Evolutionary conservation across 2,888 invertebrate genomes (phyloP).

Genomic region (Idaea dimidiata): DNA sequence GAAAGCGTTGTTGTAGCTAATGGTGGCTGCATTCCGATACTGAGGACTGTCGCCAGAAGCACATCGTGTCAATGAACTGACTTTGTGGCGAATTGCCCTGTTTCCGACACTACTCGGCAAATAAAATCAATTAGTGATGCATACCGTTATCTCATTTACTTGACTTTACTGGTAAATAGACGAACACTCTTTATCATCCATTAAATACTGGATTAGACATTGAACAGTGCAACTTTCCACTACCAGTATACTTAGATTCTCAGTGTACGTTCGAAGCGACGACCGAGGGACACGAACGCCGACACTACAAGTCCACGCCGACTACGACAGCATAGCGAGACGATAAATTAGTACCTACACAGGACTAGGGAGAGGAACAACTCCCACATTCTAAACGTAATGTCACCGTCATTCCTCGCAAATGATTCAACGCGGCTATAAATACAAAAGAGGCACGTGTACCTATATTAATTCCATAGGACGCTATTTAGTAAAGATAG

Average conservation of each 20-base stretch:
- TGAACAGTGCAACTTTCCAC: background rate
- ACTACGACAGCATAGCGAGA: conserved; percentile 18
- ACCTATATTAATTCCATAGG: conserved; percentile 61
- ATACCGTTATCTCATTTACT: conserved; percentile 41
- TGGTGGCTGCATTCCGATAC: conserved; percentile 59
- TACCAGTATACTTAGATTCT: background rate
- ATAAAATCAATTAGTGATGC: conserved; percentile 62
- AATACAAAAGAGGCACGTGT: conserved; percentile 66
- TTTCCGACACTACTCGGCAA: conserved; percentile 59
- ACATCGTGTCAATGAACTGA: conserved; percentile 68
- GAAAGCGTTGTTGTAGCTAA: conserved; percentile 40
- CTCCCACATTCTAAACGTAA: conserved; percentile 38
- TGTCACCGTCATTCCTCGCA: conserved; percentile 46
- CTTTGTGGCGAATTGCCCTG: conserved; percentile 58
- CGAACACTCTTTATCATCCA: background rate
- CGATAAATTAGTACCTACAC: conserved; percentile 30
- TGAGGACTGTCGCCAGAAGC: conserved; percentile 49
- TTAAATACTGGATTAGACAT: background rate
- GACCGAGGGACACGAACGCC: background rate
- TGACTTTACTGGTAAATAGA: conserved; percentile 21
- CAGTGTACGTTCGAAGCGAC: background rate
- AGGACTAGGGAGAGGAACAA: conserved; percentile 24
- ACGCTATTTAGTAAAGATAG: conserved; percentile 74
- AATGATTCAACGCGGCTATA: conserved; percentile 66
- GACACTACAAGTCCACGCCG: background rate